A percentile compares a stretch with the other conserved stretches of the same genome.
These are phyloP conservation scores for Muntiacus reevesi DNA, from an alignment of 2,113 vertebrate genomes.

Conservation along the genomic window DNA sequence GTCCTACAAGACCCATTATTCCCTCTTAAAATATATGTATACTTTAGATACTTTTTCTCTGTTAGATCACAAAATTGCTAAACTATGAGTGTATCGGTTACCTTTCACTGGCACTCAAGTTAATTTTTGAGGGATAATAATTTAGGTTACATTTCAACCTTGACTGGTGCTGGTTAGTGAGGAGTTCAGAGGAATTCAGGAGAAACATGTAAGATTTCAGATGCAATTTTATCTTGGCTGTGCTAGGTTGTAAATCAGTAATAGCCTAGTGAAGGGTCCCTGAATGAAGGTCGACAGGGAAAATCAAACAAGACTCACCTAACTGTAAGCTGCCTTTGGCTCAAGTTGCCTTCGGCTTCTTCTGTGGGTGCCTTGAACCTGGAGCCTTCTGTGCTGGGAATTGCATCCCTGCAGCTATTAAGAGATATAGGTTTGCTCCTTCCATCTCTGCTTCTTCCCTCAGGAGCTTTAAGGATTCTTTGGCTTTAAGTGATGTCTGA, in stretches of 20 bases:
- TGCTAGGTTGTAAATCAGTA: neutral
- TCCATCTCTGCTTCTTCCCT: neutral
- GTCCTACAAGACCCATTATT: neutral
- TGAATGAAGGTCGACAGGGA: neutral
- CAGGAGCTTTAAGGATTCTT: neutral
- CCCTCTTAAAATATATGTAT: neutral
- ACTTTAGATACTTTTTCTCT: neutral
- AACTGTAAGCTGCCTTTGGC: neutral
- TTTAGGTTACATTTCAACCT: neutral
- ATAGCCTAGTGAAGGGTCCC: neutral
- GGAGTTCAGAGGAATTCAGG: neutral
- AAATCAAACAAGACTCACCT: neutral
- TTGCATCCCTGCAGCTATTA: neutral
- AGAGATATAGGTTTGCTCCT: neutral
- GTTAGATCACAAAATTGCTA: neutral
- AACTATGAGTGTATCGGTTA: neutral
- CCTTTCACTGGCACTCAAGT: neutral
- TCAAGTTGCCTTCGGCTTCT: neutral
- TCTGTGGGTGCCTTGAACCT: neutral
- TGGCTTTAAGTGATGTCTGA: neutral
- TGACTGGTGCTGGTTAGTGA: neutral
- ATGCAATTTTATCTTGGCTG: neutral
- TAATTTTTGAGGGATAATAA: neutral
- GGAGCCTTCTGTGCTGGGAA: neutral
- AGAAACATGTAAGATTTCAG: neutral